A percentile compares a stretch with the other conserved stretches of the same genome.
Conservation (phyloP, 92 coral and sea anemone species). For the Phenganax stokvisi region DNA sequence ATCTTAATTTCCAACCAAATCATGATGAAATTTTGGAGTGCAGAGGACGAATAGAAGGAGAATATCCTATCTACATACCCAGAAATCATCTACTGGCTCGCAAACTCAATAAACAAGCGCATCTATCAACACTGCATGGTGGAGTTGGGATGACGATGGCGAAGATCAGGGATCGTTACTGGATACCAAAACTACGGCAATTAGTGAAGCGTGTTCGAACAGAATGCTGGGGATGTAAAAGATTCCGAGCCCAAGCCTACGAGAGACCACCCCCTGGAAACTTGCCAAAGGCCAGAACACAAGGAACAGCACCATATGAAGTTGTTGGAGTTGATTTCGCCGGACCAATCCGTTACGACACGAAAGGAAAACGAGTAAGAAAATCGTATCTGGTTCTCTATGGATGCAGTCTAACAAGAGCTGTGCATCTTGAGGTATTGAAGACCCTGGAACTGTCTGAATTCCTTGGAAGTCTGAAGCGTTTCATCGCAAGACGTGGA, state of each 20-base stretch:
- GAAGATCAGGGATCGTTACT: slow-evolving; percentile 42
- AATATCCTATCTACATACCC: slow-evolving; percentile 43
- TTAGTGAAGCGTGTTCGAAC: slow-evolving; percentile 41
- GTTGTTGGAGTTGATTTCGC: slow-evolving; percentile 46
- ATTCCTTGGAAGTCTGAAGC: not conserved
- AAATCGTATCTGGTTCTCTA: slow-evolving; percentile 35
- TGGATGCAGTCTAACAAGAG: slow-evolving; percentile 43
- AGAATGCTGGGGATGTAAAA: slow-evolving; percentile 37
- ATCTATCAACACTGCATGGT: slow-evolving; percentile 45
- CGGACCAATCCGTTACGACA: slow-evolving; percentile 34
- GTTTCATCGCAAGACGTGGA: too few species aligned
- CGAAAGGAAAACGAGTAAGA: slow-evolving; percentile 24
- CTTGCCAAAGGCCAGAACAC: slow-evolving; percentile 41
- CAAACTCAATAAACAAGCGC: slow-evolving; percentile 31
- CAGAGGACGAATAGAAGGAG: slow-evolving; percentile 42
- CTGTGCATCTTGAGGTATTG: slow-evolving; percentile 29
- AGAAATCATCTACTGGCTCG: slow-evolving; percentile 36
- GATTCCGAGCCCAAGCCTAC: slow-evolving; percentile 35
- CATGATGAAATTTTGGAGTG: slow-evolving; percentile 36
- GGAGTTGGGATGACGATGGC: slow-evolving; percentile 50
- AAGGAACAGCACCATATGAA: slow-evolving; percentile 42
- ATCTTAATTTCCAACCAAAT: slow-evolving; percentile 41
- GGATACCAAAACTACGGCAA: slow-evolving; percentile 42
- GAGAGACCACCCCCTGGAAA: slow-evolving; percentile 42
- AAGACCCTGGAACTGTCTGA: slow-evolving; percentile 22